Evolutionary conservation across 1,140 invertebrate genomes (phyloP).

Genomic region (Agrypnia vestita): DNA sequence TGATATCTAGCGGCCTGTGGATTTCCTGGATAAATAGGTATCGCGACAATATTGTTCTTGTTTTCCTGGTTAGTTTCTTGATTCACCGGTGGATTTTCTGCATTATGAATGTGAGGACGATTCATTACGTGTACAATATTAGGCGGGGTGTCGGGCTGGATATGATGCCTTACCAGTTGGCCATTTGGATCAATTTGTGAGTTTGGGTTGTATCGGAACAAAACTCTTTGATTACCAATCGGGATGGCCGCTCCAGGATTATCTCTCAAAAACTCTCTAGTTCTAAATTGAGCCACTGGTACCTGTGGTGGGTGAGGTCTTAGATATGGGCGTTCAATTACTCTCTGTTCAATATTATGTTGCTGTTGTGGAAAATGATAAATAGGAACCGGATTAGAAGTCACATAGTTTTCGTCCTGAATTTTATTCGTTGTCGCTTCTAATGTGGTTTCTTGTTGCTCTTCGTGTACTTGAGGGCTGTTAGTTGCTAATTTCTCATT

Average conservation of each 20-base stretch:
- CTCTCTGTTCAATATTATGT: constrained; percentile 66
- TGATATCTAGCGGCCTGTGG: constrained; percentile 60
- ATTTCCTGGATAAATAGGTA: constrained; percentile 51
- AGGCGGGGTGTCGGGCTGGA: constrained; percentile 60
- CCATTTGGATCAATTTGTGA: constrained; percentile 67
- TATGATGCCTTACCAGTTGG: constrained; percentile 67
- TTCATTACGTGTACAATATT: constrained; percentile 55
- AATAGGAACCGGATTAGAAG: constrained; percentile 69
- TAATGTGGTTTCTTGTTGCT: constrained; percentile 68
- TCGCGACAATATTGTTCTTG: constrained; percentile 52
- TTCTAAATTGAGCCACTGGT: constrained; percentile 70
- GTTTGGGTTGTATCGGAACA: constrained; percentile 67
- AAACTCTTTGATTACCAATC: constrained; percentile 71
- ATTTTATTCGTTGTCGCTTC: constrained; percentile 71
- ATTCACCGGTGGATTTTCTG: constrained; percentile 12
- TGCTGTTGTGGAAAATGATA: constrained; percentile 65
- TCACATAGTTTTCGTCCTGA: constrained; percentile 67
- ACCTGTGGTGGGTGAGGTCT: constrained; percentile 63
- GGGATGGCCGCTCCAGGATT: constrained; percentile 70
- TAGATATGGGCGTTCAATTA: constrained; percentile 72
- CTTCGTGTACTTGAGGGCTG: constrained; percentile 64
- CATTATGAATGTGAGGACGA: constrained; percentile 42
- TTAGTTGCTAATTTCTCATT: constrained; percentile 70
- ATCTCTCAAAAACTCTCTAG: constrained; percentile 70
- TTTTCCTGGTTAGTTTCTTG: constrained; percentile 42